Base-by-base conservation (phyloP, 2,888 invertebrate genomes). In the Thecophora atra region DNA sequence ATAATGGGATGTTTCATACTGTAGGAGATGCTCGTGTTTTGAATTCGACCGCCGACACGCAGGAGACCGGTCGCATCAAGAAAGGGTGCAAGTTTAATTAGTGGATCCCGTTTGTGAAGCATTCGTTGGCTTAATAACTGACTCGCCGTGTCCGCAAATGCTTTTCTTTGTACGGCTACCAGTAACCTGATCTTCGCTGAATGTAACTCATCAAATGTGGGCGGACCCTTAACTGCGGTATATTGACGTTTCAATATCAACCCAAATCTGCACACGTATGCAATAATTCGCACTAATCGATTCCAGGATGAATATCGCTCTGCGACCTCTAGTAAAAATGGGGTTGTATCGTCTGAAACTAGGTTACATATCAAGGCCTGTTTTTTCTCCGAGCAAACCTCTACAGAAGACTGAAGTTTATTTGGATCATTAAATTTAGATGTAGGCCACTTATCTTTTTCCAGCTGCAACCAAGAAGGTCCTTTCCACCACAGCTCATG, bases 11-110 rank as follows among this genome's bases (percentile, higher is more conserved):
- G 76, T 15, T 75, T 72, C 15, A 28, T 26, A 15, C n/a, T 62
- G 2, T 30, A 30, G 3, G 64, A n/a, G 19, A 72, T 47, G 15
- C 58, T 51, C 1, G 73, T 60, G n/a, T 70, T 68, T 28, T 28
- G 51, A 47, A 76, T 70, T 1, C 74, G 64, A 0, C 72, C 73
- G 19, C 74, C 73, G 2, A 72, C 74, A 28, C 71, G 37, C 1
- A 75, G 13, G 0, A 75, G 24, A 11, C 72, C 54, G n/a, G 15
- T 6, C 3, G 52, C 26, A 47, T 74, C 73, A 5, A 76, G 15
- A 54, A 63, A 74, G 15, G 75, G 75, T 13, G 69, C 47, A n/a
- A 75, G 69, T 28, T 71, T 65, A 2, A 44, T 13, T 7, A 74
- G 28, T 42, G 69, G 54, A 3, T 70, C 70, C 5, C 30, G 44